phyloP scores from a whole-genome alignment of 2,113 vertebrate genomes.

The Erinaceus europaeus region DNA sequence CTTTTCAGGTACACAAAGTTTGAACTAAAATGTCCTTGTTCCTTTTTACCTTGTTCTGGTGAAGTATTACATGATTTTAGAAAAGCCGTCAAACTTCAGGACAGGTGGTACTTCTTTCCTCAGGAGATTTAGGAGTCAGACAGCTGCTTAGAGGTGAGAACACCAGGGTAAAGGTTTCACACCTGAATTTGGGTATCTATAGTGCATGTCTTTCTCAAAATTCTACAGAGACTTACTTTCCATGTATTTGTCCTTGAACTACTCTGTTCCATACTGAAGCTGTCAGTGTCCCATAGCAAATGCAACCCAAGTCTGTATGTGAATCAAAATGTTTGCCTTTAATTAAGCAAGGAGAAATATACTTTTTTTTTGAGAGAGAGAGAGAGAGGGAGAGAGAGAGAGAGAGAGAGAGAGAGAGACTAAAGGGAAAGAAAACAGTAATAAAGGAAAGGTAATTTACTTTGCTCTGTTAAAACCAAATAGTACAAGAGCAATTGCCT shows the following conservation, averaged over 20 bases:
- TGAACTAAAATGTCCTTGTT: background rate
- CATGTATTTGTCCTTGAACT: background rate
- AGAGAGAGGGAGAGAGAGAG: too few species aligned
- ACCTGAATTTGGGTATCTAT: background rate
- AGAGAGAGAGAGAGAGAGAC: too few species aligned
- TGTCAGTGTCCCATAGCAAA: background rate
- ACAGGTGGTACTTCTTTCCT: conserved; percentile 39
- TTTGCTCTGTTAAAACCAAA: background rate
- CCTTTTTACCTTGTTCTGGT: background rate
- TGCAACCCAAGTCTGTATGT: rapidly evolving
- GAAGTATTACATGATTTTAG: background rate
- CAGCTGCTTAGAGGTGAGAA: background rate
- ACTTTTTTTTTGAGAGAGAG: too few species aligned
- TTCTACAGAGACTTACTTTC: background rate
- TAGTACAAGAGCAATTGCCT: background rate
- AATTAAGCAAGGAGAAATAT: background rate
- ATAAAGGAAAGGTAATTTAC: background rate
- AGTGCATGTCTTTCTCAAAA: background rate
- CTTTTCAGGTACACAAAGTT: background rate
- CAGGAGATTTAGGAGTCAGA: background rate
- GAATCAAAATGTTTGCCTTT: background rate
- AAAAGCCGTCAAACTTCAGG: background rate
- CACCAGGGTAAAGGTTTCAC: background rate
- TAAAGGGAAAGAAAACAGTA: background rate
- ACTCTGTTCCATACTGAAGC: too few species aligned